Conservation (phyloP, 2,797 vertebrate species). For the Phrynocephalus forsythii region DNA sequence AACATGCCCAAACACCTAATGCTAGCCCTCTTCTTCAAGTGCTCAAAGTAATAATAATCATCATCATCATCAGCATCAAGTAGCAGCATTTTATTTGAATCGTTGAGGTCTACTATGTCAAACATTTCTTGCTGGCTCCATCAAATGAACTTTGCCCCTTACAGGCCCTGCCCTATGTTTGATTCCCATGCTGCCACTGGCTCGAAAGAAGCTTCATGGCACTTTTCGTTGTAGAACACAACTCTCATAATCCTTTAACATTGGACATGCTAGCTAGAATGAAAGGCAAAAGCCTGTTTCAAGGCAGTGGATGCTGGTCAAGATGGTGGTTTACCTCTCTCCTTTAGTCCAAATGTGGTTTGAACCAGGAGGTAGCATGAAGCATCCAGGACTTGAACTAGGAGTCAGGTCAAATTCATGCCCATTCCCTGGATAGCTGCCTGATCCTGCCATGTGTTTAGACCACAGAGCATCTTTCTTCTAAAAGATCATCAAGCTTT, state of each 20-base stretch:
- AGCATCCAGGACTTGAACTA: not conserved
- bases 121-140: too few relatives aligned
- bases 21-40: not conserved
- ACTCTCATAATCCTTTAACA: too few relatives aligned
- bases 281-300: not conserved
- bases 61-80: not conserved
- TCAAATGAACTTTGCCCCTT: too few relatives aligned
- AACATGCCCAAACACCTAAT: not conserved
- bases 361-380: not conserved
- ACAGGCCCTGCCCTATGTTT: too few relatives aligned
- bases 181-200: too few relatives aligned
- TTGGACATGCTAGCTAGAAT: too few relatives aligned
- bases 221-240: too few relatives aligned
- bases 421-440: not conserved
- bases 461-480: too few relatives aligned
- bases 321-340: not conserved
- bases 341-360: not conserved
- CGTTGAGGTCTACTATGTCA: too few relatives aligned
- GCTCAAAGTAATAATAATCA: not conserved
- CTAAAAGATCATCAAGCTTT: too few relatives aligned
- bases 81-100: not conserved
- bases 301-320: not conserved
- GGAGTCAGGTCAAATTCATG: not conserved
- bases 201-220: too few relatives aligned
- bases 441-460: too few relatives aligned